Evolutionary conservation across 2,888 invertebrate species (phyloP), one percentile per base, ranked within the genome.

Genomic region (Nasonia oneida): DNA sequence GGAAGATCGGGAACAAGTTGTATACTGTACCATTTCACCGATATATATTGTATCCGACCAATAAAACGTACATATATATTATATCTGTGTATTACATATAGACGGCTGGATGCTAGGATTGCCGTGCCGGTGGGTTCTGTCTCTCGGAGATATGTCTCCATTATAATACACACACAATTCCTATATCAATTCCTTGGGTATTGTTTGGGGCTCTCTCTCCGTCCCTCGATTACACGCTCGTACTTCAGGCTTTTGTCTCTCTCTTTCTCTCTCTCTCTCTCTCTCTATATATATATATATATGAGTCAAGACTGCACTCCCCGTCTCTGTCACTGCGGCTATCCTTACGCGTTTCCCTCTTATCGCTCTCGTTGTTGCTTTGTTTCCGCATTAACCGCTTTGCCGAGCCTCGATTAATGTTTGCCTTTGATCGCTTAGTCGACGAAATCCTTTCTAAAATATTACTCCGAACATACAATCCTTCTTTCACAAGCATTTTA

Each of bases 1-100:
- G 18, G 71, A 33, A 76, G 71, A 70, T 39, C 39, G 50, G 29
- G 50, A 73, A 92, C 88, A 90, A 92, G 73, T 71, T 91, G 90
- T 91, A 91, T 91, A 92, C 88, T 91, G 91, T 92, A 92, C 88
- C 90, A 90, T 92, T 61, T 90, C 90, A 91, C 88, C 84, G 53
- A 67, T 42, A 71, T 81, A 70, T 70, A 91, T 88, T 92, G 90
- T 92, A 92, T 90, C 89, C 90, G 90, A 92, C 91, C 91, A 93
- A 92, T 92, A 92, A 92, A 91, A 91, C 88, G 83, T 83, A 87
- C 87, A 18, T 76, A 71, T 70, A 81, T 80, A 80, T 79, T 77
- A 77, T 37, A 42, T 79, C 67, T 75, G 39, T 23, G 57, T 84
- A 33, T 75, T 29, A 67, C 23, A 29, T 29, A 14, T 23, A 39